Evolutionary conservation across 2,888 invertebrate species (phyloP).

Genomic region (Aphidoletes aphidimyza): DNA sequence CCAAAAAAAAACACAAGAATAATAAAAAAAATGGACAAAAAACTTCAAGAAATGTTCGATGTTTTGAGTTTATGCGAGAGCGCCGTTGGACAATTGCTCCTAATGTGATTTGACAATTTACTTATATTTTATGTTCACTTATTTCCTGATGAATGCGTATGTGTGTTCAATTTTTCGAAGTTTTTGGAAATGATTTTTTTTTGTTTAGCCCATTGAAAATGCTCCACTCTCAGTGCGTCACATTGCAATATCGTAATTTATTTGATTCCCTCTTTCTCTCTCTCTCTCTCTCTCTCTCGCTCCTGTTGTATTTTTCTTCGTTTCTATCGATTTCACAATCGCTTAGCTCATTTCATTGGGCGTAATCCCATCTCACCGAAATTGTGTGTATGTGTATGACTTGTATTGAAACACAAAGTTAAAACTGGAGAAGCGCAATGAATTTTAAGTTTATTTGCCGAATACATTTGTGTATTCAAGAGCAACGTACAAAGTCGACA

Average conservation of each 20-base stretch:
- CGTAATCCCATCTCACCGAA: neutral
- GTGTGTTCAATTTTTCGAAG: neutral
- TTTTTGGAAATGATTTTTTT: neutral
- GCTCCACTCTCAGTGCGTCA: neutral
- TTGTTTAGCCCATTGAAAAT: neutral
- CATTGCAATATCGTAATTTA: constrained; percentile 25
- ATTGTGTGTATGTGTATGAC: no score
- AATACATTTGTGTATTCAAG: constrained; percentile 4
- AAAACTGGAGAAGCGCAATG: constrained; percentile 33
- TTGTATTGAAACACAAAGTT: constrained; percentile 21
- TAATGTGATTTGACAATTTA: neutral
- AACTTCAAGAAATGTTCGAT: neutral
- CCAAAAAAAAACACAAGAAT: neutral
- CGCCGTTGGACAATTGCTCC: neutral
- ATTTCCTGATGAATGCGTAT: neutral
- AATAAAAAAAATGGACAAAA: neutral
- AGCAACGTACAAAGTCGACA: neutral
- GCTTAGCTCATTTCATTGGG: neutral
- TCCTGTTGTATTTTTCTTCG: neutral
- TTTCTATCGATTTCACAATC: no score
- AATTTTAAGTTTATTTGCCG: constrained; percentile 34
- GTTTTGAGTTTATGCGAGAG: neutral
- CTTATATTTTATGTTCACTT: neutral
- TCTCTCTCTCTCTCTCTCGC: neutral
- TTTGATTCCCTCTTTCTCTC: neutral